Evolutionary conservation across 2,888 invertebrate genomes (phyloP).

Genomic region (Chloromyia formosa): DNA sequence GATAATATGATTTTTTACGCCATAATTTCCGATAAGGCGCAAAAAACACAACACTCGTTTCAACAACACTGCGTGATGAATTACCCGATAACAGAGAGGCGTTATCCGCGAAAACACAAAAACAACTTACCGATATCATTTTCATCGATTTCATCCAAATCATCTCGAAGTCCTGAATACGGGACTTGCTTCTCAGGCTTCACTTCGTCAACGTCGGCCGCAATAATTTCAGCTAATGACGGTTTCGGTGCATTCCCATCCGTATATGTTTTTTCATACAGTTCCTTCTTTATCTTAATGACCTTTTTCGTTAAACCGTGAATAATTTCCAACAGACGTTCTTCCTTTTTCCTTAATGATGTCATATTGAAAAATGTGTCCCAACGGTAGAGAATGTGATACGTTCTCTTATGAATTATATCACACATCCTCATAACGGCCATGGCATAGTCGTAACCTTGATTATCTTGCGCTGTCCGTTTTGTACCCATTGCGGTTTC

Average conservation of each 20-base stretch:
- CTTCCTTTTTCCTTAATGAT: constrained; percentile 74
- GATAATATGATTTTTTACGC: too few relatives aligned
- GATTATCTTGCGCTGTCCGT: constrained; percentile 73
- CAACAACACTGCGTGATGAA: constrained; percentile 2
- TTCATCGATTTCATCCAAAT: constrained; percentile 82
- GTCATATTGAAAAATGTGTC: constrained; percentile 77
- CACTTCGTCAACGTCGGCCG: constrained; percentile 49
- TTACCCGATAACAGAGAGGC: constrained; percentile 34
- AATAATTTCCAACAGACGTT: constrained; percentile 73
- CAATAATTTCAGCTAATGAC: constrained; percentile 63
- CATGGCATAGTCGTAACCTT: constrained; percentile 83
- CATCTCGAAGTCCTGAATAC: constrained; percentile 72
- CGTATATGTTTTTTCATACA: constrained; percentile 66
- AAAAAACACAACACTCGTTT: not conserved
- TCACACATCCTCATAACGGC: constrained; percentile 89
- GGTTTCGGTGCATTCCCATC: constrained; percentile 64
- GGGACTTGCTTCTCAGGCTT: not conserved
- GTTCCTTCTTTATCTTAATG: constrained; percentile 69
- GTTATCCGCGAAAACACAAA: not conserved
- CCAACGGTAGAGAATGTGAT: constrained; percentile 76
- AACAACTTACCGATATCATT: constrained; percentile 72
- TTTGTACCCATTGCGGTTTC: constrained; percentile 88
- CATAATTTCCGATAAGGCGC: not conserved
- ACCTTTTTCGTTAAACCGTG: constrained; percentile 81
- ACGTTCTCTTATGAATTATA: constrained; percentile 80